Evolutionary conservation across 53 echinoderm and acorn worm species (phyloP).

Genomic region (Actinopyga echinites): DNA sequence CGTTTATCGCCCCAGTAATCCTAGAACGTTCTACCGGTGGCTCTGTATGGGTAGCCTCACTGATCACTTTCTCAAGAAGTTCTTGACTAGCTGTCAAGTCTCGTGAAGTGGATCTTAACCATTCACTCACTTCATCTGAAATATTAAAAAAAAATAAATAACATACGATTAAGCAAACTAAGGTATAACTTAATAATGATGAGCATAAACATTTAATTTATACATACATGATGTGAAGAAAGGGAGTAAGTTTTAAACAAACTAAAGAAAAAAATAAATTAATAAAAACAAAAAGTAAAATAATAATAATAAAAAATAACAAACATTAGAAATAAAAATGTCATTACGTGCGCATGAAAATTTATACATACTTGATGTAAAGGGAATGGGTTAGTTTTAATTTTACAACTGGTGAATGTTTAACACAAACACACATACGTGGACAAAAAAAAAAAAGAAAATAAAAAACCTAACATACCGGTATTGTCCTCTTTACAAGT

Average conservation of each 20-base stretch:
- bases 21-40: background rate
- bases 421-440: background rate
- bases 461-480: background rate
- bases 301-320: too few relatives aligned
- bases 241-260: too few relatives aligned
- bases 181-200: background rate
- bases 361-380: too few relatives aligned
- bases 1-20: background rate
- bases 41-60: background rate
- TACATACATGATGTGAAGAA: too few relatives aligned
- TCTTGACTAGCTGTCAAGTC: conserved; percentile 12
- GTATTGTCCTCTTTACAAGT: background rate
- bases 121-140: background rate
- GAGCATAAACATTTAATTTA: background rate
- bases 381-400: too few relatives aligned
- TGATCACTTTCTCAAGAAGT: background rate
- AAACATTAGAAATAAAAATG: too few relatives aligned
- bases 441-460: background rate
- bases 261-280: too few relatives aligned
- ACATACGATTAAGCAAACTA: too few relatives aligned
- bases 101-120: background rate
- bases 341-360: too few relatives aligned
- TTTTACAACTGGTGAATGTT: too few relatives aligned
- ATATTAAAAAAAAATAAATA: background rate
- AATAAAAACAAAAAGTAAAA: background rate